Evolutionary conservation across 2,888 invertebrate genomes (phyloP).

Genomic region (Drosophila anomelani): DNA sequence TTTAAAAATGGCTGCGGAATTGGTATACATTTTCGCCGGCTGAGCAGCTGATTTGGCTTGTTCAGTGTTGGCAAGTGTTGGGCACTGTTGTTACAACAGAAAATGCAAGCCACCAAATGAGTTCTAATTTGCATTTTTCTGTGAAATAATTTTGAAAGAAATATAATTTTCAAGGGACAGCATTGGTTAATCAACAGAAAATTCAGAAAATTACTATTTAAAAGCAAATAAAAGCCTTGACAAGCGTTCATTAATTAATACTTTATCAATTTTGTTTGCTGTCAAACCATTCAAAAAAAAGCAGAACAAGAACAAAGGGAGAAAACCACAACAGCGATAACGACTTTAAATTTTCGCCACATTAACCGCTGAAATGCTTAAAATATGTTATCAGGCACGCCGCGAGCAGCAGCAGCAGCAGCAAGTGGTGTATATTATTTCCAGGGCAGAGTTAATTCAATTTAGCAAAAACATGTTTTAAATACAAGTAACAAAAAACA

Average conservation of each 20-base stretch:
- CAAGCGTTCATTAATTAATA: not conserved
- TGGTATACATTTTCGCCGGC: not conserved
- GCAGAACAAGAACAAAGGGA: not conserved
- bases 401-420: conserved; percentile 9
- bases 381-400: conserved; percentile 51
- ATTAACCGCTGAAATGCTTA: conserved; percentile 16
- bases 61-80: not conserved
- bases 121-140: not conserved
- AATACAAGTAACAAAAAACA: conserved; percentile 13
- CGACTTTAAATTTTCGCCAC: conserved; percentile 22
- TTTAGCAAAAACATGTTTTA: conserved; percentile 50
- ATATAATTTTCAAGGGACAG: not conserved
- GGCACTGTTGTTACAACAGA: not conserved
- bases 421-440: conserved; percentile 32
- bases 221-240: not conserved
- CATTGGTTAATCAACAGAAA: not conserved
- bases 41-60: not conserved
- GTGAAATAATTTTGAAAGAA: not conserved
- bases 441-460: conserved; percentile 51
- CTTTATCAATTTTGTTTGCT: not conserved
- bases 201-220: not conserved
- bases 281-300: conserved; percentile 9
- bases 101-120: not conserved
- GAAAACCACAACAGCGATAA: conserved; percentile 31
- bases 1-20: not conserved